Conservation (phyloP, 2,797 vertebrate species). For the Syngnathus acus region DNA sequence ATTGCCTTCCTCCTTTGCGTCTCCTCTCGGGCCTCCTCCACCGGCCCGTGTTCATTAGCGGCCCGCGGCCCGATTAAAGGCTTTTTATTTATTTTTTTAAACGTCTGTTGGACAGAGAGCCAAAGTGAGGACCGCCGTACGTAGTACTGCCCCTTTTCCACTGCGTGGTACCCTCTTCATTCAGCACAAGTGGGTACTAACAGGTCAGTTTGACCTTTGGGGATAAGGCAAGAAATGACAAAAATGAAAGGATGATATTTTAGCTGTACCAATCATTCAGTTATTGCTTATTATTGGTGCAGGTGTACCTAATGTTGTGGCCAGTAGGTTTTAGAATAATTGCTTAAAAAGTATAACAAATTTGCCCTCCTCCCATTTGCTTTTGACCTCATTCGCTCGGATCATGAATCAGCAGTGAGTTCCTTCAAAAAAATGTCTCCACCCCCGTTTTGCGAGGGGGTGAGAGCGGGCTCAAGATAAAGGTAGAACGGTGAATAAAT, state of each 20-base stretch:
- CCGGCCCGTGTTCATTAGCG: slow-evolving; percentile 67
- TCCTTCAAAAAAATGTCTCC: neutral
- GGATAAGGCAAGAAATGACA: neutral
- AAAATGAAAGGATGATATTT: no score
- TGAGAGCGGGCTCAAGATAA: neutral
- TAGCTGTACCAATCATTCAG: no score
- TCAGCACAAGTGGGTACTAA: neutral
- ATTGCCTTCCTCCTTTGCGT: slow-evolving; percentile 66
- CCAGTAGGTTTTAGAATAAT: neutral
- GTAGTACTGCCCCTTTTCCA: neutral
- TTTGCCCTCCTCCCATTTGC: slow-evolving; percentile 17
- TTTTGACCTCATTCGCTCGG: slow-evolving; percentile 31
- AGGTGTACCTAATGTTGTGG: neutral
- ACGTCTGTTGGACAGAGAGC: slow-evolving; percentile 37
- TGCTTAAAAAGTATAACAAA: neutral
- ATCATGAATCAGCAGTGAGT: slow-evolving; percentile 26
- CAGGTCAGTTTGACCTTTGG: neutral
- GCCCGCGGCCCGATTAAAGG: slow-evolving; percentile 70
- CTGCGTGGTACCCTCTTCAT: neutral
- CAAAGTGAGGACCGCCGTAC: neutral
- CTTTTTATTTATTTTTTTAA: slow-evolving; percentile 8
- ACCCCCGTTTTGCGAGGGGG: neutral
- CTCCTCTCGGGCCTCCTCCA: slow-evolving; percentile 56
- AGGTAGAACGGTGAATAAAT: slow-evolving; percentile 18
- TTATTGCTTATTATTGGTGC: no score